These are phyloP conservation scores for Automeris io DNA, from an alignment of 2,888 invertebrate species.

Conservation along the genomic window DNA sequence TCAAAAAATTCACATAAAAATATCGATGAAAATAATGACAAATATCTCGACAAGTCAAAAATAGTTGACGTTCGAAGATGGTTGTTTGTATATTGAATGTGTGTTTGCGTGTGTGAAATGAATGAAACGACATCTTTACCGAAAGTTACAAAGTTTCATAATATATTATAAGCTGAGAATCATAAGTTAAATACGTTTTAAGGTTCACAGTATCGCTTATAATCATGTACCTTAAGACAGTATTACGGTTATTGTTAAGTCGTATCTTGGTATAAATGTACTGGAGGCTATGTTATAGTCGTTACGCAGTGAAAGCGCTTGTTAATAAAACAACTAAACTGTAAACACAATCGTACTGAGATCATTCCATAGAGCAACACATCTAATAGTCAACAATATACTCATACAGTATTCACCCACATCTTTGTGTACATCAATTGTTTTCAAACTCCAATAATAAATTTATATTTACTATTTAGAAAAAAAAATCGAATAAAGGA, in stretches of 20 bases:
- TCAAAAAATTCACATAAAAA: too few relatives aligned
- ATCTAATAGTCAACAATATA: conserved; percentile 31
- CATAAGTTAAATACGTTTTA: conserved; percentile 48
- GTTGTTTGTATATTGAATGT: not conserved
- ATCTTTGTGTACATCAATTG: conserved; percentile 6
- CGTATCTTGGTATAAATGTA: conserved; percentile 41
- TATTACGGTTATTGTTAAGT: conserved; percentile 60
- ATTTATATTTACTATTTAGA: too few relatives aligned
- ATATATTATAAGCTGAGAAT: conserved; percentile 39
- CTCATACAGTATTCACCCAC: conserved; percentile 19
- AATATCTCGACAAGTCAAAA: too few relatives aligned
- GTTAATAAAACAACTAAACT: conserved; percentile 21
- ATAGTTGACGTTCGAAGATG: not conserved
- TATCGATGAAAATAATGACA: too few relatives aligned
- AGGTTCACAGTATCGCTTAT: conserved; percentile 44
- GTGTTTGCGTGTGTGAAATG: not conserved
- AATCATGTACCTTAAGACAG: conserved; percentile 55
- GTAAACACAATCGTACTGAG: conserved; percentile 34
- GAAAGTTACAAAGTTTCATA: conserved; percentile 45
- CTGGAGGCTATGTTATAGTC: conserved; percentile 55
- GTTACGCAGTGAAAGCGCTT: conserved; percentile 40
- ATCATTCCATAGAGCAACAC: conserved; percentile 49
- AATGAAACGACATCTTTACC: conserved; percentile 54
- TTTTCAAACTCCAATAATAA: too few relatives aligned
- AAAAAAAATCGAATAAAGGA: too few relatives aligned